Evolutionary conservation across 2,888 invertebrate genomes (phyloP), one percentile per base, ranked within the genome.

Genomic region (Eucera pruinosa): DNA sequence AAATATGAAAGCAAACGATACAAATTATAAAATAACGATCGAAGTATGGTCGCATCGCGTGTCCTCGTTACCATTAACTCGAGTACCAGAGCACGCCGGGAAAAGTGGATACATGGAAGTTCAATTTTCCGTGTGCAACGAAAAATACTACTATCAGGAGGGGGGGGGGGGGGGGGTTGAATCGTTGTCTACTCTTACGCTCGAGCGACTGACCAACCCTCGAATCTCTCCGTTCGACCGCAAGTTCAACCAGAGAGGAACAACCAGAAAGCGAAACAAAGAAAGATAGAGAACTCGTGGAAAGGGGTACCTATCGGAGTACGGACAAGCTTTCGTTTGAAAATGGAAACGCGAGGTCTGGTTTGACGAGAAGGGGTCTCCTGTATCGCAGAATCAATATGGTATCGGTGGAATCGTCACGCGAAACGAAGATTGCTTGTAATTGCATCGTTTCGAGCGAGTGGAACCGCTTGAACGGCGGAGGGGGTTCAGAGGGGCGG

Each of bases 351-450:
- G 47, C 15, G 54, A 54, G 25, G 15, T 23, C 41, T 30, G 41
- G 47, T 4, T 39, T 20, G 52, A 72, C 20, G 11, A 25, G 41
- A 3, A 11, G 13, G 54, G 20, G 55, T 25, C 39, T n/a, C 11
- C 27, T 18, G 55, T 47, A 45, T 65, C 55, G 11, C 15, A 13
- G 62, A 74, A 74, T 74, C 74, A 57, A 62, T 64, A 70, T 39
- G 55, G 41, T 61, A 57, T 74, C 62, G 52, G 45, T 30, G 62
- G 33, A 39, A 64, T 64, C 73, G 64, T 58, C 73, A 52, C 73
- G 74, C 74, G 45, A 64, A 72, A 74, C 57, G 64, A 74, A 71
- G 74, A 74, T 74, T 45, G 74, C 64, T 58, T 39, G 73, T 74
- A 74, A 74, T 74, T 58, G 74, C 72, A 47, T 45, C 74, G 64